phyloP scores from a whole-genome alignment of 1,140 invertebrate genomes.

The Bombyx mandarina region DNA sequence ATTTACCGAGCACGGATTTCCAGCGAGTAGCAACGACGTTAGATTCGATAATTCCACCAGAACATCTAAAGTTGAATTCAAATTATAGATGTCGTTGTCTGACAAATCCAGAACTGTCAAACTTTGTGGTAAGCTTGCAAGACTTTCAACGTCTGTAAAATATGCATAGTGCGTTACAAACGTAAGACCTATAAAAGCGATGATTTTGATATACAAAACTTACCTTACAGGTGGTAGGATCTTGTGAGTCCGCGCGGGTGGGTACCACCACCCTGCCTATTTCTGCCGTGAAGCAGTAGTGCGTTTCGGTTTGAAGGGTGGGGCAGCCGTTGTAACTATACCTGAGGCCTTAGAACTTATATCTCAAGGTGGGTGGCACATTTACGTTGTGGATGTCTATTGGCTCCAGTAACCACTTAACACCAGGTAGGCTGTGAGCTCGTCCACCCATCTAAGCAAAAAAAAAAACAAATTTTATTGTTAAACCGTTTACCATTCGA shows the following conservation, averaged over 20 bases:
- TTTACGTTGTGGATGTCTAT: no score
- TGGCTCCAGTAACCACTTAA: no score
- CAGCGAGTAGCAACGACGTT: slow-evolving; percentile 53
- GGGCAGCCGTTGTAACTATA: no score
- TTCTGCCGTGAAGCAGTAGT: no score
- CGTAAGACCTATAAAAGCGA: background rate
- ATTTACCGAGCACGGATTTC: slow-evolving; percentile 70
- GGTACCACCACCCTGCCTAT: no score
- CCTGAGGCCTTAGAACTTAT: no score
- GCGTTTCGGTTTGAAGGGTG: no score
- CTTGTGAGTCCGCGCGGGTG: no score
- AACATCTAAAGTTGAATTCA: slow-evolving; percentile 46
- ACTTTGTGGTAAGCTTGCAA: slow-evolving; percentile 20
- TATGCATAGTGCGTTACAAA: background rate
- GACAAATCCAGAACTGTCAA: slow-evolving; percentile 62
- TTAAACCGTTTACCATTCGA: slow-evolving; percentile 24
- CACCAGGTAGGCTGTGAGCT: no score
- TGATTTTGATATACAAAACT: background rate
- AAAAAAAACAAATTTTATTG: background rate
- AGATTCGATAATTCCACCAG: slow-evolving; percentile 46
- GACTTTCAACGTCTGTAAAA: background rate
- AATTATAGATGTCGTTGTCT: slow-evolving; percentile 70
- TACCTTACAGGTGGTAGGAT: background rate
- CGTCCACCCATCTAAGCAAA: no score
- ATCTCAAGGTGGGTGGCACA: no score